Evolutionary conservation across 2,797 vertebrate genomes (phyloP), one percentile per base, ranked within the genome.

Genomic region (Cheirogaleus major): DNA sequence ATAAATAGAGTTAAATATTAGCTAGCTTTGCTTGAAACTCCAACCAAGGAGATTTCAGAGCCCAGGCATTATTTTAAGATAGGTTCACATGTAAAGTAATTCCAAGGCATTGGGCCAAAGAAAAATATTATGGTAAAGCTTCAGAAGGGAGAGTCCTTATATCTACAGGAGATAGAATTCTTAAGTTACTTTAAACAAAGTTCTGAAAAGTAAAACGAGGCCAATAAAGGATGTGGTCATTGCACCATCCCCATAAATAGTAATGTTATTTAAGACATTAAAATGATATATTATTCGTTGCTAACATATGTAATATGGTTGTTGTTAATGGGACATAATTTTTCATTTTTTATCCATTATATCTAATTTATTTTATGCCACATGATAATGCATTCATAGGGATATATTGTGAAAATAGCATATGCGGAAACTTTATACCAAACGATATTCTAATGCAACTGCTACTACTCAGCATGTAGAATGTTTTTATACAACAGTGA

Each of bases 1-100:
- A 89, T 88, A 94, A 92, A 83, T 30, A 82, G 45, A 93, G 93
- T 91, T 94, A 75, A 93, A 17, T 81, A 61, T 59, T 20, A 78
- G 30, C 78, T 50, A 72, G 30, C 27, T 92, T 86, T 95, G 43
- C 65, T 91, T 96, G 27, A 76, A 80, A 92, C 65, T 43, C 14
- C 70, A 84, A 82, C 32, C 38, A 88, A 63, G 48, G 41, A 45
- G 43, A 91, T 88, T 93, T 95, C 55, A 79, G 55, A 61, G 32
- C 32, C 8, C 3, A 75, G 35, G 5, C 35, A 72, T 92, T 72
- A 69, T 93, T 92, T 63, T 41, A 89, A 89, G n/a, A n/a, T 72
- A 91, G 22, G 8, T 63, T 83, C 13, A 43, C 14, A 17, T 75
- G 38, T 55, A 93, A 81, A 91, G 75, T 84, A 45, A 85, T 79